A percentile compares a stretch with the other conserved stretches of the same genome.
Conservation (phyloP, 2,888 invertebrate species). For the Phymatocera aterrima region DNA sequence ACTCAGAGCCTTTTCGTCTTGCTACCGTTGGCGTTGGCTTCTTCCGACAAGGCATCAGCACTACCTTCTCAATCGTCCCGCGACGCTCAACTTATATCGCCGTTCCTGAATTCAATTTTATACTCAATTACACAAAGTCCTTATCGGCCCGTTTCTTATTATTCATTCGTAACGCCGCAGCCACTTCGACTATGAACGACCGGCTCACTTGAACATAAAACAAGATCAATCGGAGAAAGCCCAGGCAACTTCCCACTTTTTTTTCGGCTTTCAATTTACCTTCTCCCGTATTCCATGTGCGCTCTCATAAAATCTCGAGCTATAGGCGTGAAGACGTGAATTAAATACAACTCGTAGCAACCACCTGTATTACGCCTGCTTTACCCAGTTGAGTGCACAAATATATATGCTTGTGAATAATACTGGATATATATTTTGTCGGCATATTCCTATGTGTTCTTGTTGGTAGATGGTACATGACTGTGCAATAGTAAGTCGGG, state of each 20-base stretch:
- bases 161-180: slow-evolving; percentile 44
- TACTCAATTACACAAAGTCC: slow-evolving; percentile 56
- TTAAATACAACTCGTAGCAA: background rate
- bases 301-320: background rate
- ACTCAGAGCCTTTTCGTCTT: slow-evolving; percentile 54
- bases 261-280: slow-evolving; percentile 3
- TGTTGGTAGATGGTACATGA: background rate
- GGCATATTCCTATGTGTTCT: background rate
- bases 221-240: slow-evolving; percentile 43
- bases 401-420: background rate
- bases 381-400: background rate
- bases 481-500: background rate
- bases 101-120: slow-evolving; percentile 57
- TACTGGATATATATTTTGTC: background rate
- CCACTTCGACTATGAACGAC: slow-evolving; percentile 48
- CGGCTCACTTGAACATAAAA: slow-evolving; percentile 50
- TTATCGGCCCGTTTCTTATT: slow-evolving; percentile 47
- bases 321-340: background rate
- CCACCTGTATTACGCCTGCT: slow-evolving; percentile 20
- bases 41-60: slow-evolving; percentile 1
- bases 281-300: slow-evolving; percentile 19
- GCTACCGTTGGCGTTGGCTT: slow-evolving; percentile 28
- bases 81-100: slow-evolving; percentile 55
- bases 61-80: slow-evolving; percentile 42
- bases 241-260: background rate